Conservation (phyloP, 2,113 vertebrate species). For the Oreochromis aureus region DNA sequence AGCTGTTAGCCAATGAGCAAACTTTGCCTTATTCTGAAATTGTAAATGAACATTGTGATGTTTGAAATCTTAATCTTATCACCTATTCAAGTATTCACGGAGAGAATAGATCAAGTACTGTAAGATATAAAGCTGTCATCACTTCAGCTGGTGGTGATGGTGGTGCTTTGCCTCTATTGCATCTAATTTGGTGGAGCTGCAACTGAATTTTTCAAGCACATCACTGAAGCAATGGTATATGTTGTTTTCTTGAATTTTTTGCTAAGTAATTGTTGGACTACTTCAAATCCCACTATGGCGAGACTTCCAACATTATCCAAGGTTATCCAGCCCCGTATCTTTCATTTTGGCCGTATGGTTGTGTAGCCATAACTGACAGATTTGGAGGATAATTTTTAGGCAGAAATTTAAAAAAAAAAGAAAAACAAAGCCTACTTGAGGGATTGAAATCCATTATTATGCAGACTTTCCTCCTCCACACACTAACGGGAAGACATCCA, state of each 20-base stretch:
- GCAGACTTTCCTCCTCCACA: neutral
- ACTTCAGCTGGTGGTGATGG: neutral
- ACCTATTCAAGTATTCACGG: fast-evolving
- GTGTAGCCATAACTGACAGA: neutral
- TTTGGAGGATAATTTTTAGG: fast-evolving
- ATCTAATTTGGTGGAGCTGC: neutral
- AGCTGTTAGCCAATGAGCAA: neutral
- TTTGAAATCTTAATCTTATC: neutral
- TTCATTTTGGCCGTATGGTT: neutral
- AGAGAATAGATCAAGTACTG: neutral
- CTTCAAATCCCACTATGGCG: neutral
- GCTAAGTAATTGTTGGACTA: fast-evolving
- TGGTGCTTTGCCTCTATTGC: neutral
- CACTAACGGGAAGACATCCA: constrained; percentile 46
- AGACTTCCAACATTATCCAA: neutral
- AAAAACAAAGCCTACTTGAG: neutral
- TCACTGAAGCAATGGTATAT: fast-evolving
- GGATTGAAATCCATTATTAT: constrained; percentile 6
- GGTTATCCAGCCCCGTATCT: fast-evolving
- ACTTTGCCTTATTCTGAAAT: neutral
- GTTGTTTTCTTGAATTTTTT: neutral
- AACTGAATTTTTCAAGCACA: neutral
- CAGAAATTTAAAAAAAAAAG: neutral
- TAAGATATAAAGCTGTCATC: neutral
- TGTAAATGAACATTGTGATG: neutral